Conservation (phyloP, 1,140 invertebrate genomes). For the Trichonephila inaurata region DNA sequence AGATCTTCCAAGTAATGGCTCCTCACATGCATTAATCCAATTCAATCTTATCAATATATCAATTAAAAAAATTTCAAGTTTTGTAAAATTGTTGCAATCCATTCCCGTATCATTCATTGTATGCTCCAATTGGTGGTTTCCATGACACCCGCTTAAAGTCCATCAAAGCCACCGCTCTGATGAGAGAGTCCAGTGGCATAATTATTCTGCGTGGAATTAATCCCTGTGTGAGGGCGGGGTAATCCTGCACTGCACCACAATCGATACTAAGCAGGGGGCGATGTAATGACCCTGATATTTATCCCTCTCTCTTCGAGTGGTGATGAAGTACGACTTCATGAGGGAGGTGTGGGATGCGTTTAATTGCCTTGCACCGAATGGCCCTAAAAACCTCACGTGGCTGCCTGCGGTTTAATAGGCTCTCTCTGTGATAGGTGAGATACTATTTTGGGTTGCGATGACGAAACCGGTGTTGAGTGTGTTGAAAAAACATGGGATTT, state of each 20-base stretch:
- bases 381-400: neutral
- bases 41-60: no score
- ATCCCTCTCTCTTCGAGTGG: slow-evolving; percentile 5
- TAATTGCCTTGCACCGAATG: neutral
- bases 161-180: slow-evolving; percentile 13
- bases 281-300: slow-evolving; percentile 65
- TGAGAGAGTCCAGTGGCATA: slow-evolving; percentile 21
- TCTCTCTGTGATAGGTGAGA: no score
- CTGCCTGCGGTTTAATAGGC: no score
- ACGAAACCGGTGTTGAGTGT: no score
- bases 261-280: slow-evolving; percentile 46
- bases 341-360: neutral
- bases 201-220: slow-evolving; percentile 31
- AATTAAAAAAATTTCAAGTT: no score
- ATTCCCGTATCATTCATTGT: neutral
- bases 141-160: slow-evolving; percentile 32
- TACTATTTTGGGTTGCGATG: no score
- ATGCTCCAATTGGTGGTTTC: slow-evolving; percentile 10
- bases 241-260: slow-evolving; percentile 35
- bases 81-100: no score
- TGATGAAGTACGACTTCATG: neutral
- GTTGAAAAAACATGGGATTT: no score
- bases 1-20: no score
- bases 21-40: no score
- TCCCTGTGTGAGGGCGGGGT: slow-evolving; percentile 9